These are phyloP conservation scores for Germaria angustata DNA, from an alignment of 2,888 invertebrate species.

Conservation along the genomic window DNA sequence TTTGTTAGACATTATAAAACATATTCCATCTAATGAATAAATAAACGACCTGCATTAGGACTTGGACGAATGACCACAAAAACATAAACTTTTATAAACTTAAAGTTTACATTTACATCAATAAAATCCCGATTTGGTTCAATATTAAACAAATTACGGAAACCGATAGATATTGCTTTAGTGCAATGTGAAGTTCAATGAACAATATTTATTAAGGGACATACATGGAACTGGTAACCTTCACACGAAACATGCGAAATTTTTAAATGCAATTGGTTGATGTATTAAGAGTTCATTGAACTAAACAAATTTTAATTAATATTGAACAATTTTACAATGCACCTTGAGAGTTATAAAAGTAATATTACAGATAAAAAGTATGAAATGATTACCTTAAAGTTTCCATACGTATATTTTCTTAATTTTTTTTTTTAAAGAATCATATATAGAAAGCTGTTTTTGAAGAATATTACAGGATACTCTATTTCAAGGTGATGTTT, in stretches of 20 bases:
- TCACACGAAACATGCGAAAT: background rate
- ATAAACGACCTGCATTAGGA: background rate
- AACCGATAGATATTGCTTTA: background rate
- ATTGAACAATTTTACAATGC: background rate
- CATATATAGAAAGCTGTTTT: background rate
- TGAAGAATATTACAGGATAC: background rate
- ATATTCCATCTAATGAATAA: background rate
- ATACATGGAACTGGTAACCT: background rate
- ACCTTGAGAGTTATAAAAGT: background rate
- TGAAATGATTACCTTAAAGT: too few species aligned
- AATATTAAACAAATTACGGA: conserved; percentile 25
- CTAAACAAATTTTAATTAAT: background rate
- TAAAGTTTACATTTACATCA: conserved; percentile 1
- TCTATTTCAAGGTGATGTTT: background rate
- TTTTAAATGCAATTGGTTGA: background rate
- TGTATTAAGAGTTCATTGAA: background rate
- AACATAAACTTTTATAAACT: background rate
- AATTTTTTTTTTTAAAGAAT: too few species aligned
- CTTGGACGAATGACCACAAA: background rate
- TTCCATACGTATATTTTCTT: too few species aligned
- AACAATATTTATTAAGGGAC: background rate
- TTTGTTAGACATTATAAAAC: background rate
- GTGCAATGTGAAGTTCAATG: background rate
- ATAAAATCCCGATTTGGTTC: background rate
- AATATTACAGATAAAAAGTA: too few species aligned